Base-by-base conservation (phyloP, 1,140 invertebrate genomes). In the Elysia chlorotica region DNA sequence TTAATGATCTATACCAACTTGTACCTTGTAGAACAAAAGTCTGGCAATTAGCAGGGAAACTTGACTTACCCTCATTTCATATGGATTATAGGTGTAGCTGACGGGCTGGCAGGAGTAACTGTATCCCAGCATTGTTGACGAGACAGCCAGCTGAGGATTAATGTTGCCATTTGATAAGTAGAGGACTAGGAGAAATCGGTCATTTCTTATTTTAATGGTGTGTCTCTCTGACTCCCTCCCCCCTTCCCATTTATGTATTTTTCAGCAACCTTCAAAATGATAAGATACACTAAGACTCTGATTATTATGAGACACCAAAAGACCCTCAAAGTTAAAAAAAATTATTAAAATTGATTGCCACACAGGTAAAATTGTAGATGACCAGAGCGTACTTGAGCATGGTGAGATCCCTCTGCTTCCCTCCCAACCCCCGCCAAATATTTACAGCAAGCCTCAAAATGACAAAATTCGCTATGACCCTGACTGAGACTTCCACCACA, bases 1-100 rank as follows among this genome's bases (percentile, higher is more conserved):
- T n/a, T n/a, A n/a, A n/a, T n/a, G n/a, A n/a, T n/a, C n/a, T n/a
- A n/a, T n/a, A n/a, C n/a, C n/a, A n/a, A n/a, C n/a, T n/a, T n/a
- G n/a, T n/a, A n/a, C n/a, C 96, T 96, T 23, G 96, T 95, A 10
- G 97, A 95, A 94, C 95, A 99, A 89, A 97, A 97, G 74, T 96
- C 93, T 25, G 95, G 95, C 76, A 97, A 96, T 95, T 96, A 99
- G 94, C 95, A 97, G 23, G 38, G 28, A 54, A 23, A 23, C 36
- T 54, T 5, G 54, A 91, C 92, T 93, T 91, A 96, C 94, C 89
- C 93, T 91, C 83, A 93, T 83, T 68, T 95, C 93, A 83, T 91
- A 87, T 48, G 93, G 92, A 81, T 90, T 90, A 78, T 91, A 86
- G 36, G 93, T 92, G 87, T 95, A 95, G 88, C 95, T 93, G 74